These are phyloP conservation scores for Lasiommata megera DNA, from an alignment of 2,888 invertebrate species.

Conservation along the genomic window DNA sequence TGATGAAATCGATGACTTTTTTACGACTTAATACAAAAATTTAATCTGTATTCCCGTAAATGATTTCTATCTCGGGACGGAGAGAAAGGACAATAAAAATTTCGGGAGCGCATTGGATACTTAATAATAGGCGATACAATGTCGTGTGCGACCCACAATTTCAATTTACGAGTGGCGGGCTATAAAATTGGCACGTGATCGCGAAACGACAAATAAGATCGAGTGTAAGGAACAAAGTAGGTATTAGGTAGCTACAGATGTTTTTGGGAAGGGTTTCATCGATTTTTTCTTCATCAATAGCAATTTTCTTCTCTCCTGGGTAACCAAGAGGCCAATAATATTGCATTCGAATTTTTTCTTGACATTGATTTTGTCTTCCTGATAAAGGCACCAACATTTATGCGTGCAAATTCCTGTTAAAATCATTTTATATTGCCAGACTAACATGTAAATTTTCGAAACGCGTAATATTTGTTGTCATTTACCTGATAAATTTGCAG, in stretches of 20 bases:
- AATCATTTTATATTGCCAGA: no score
- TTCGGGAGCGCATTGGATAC: constrained; percentile 23
- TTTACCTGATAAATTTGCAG: no score
- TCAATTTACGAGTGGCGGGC: constrained; percentile 74
- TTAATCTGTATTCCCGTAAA: background rate
- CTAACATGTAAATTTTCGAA: no score
- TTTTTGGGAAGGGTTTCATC: background rate
- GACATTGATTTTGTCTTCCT: no score
- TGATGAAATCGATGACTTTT: background rate
- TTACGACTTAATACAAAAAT: constrained; percentile 8
- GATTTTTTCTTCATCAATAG: background rate
- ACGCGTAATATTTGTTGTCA: no score
- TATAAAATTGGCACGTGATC: constrained; percentile 79
- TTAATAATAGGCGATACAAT: constrained; percentile 39
- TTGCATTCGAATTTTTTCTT: no score
- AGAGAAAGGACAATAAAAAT: constrained; percentile 10
- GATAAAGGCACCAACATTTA: no score
- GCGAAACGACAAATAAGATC: constrained; percentile 64
- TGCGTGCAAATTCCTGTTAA: no score
- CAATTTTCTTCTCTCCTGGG: no score
- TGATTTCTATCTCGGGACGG: background rate
- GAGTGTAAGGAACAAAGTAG: background rate
- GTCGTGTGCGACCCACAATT: constrained; percentile 59
- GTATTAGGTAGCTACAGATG: background rate
- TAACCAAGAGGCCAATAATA: no score